A percentile compares a stretch with the other conserved stretches of the same genome.
phyloP scores from a whole-genome alignment of 2,797 vertebrate genomes.

The Cetoscarus ocellatus region DNA sequence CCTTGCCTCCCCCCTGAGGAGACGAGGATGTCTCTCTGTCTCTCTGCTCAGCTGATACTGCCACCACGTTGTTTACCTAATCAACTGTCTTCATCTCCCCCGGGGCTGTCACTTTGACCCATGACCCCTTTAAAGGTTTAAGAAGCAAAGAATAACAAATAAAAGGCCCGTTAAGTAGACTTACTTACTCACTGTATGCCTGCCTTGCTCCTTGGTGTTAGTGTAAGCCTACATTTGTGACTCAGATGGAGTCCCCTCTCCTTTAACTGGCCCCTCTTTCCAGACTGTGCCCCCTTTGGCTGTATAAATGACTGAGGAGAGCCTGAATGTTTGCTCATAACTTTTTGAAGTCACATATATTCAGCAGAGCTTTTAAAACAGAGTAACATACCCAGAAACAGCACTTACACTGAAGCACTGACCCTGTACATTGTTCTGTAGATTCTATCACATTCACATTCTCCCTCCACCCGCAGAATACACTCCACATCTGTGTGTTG shows the following conservation, averaged over 20 bases:
- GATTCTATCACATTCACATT: conserved; percentile 30
- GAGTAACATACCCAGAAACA: conserved; percentile 6
- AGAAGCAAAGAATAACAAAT: conserved; percentile 74
- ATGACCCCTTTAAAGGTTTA: conserved; percentile 68
- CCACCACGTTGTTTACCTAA: conserved; percentile 54
- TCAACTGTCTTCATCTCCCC: conserved; percentile 54
- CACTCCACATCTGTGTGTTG: conserved; percentile 61
- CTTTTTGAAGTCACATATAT: conserved; percentile 3
- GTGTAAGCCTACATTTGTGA: conserved; percentile 32
- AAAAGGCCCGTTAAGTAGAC: conserved; percentile 48
- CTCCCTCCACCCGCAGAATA: conserved; percentile 33
- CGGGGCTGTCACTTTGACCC: conserved; percentile 57
- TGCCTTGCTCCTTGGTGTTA: conserved; percentile 21
- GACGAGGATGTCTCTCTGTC: conserved; percentile 33
- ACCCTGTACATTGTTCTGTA: conserved; percentile 28
- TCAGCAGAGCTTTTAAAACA: conserved; percentile 4
- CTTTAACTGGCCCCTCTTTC: conserved; percentile 15
- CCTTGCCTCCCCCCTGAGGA: conserved; percentile 36
- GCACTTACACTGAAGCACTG: neutral
- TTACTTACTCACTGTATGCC: conserved; percentile 34
- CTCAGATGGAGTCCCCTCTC: conserved; percentile 11
- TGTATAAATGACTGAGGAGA: conserved; percentile 20
- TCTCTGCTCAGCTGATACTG: conserved; percentile 50
- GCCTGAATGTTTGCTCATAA: neutral
- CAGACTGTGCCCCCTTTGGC: conserved; percentile 17